phyloP scores from a whole-genome alignment of 1,140 invertebrate species.

The Trachymyrmex cornetzi region DNA sequence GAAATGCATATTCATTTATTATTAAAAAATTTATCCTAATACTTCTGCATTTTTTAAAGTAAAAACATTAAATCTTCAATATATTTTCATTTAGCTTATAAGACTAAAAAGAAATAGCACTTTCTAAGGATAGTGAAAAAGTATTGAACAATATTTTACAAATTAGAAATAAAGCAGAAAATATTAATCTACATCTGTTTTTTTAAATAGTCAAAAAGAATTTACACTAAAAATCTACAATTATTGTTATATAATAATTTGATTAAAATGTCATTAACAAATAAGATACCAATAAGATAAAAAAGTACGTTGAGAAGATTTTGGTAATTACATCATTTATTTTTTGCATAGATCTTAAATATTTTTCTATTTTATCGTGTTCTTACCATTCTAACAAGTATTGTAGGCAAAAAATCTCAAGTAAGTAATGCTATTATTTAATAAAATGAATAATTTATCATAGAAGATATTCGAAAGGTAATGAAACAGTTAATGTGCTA shows the following conservation, averaged over 20 bases:
- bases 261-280: not conserved
- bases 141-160: conserved; percentile 11
- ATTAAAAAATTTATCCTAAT: conserved; percentile 8
- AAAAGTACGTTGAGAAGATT: not conserved
- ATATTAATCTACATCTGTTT: not conserved
- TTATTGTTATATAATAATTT: no score
- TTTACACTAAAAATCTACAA: not conserved
- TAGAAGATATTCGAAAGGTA: not conserved
- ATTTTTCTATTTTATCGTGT: not conserved
- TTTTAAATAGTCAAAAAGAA: not conserved
- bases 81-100: not conserved
- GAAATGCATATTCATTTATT: conserved; percentile 21
- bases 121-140: conserved; percentile 1
- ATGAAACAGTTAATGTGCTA: not conserved
- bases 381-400: not conserved
- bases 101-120: not conserved
- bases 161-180: not conserved
- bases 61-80: not conserved
- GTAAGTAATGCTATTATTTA: not conserved
- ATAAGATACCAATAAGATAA: not conserved
- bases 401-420: not conserved
- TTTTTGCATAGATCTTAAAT: not conserved
- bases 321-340: not conserved
- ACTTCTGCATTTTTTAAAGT: not conserved
- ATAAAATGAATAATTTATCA: not conserved